These are phyloP conservation scores for Manis crassicaudata DNA, from an alignment of 2,797 vertebrate species.

Conservation along the genomic window DNA sequence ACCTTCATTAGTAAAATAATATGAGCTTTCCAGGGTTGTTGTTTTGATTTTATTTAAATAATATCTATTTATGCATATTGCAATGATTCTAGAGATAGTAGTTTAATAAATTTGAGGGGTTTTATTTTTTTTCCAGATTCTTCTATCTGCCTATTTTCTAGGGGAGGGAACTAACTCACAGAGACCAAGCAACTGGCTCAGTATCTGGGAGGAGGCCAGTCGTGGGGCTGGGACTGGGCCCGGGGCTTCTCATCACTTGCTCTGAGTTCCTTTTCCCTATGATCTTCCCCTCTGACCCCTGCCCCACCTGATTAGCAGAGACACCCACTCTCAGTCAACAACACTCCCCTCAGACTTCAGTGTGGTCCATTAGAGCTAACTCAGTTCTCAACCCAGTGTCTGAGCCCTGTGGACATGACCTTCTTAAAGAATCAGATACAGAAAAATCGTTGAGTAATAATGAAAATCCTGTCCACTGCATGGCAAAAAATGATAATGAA, in stretches of 20 bases:
- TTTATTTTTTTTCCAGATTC: background rate
- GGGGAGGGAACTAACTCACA: background rate
- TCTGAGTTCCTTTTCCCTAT: background rate
- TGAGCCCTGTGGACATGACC: slow-evolving; percentile 39
- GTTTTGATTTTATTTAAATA: background rate
- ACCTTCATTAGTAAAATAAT: background rate
- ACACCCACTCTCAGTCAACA: background rate
- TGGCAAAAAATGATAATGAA: slow-evolving; percentile 64
- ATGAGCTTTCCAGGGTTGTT: background rate
- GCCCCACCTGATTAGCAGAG: background rate
- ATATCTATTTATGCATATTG: background rate
- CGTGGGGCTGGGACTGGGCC: fast-evolving
- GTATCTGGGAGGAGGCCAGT: background rate
- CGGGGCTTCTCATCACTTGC: background rate
- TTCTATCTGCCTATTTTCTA: background rate
- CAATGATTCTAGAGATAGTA: background rate
- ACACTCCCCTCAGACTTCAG: background rate
- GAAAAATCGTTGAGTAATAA: slow-evolving; percentile 61
- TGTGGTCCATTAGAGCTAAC: slow-evolving; percentile 19
- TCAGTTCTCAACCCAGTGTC: slow-evolving; percentile 8
- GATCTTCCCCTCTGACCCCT: background rate
- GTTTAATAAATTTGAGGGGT: background rate
- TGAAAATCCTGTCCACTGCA: slow-evolving; percentile 40
- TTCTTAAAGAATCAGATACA: slow-evolving; percentile 55
- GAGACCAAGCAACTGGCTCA: background rate